Evolutionary conservation across 2,888 invertebrate species (phyloP), one percentile per base, ranked within the genome.

Genomic region (Fragum whitleyi): DNA sequence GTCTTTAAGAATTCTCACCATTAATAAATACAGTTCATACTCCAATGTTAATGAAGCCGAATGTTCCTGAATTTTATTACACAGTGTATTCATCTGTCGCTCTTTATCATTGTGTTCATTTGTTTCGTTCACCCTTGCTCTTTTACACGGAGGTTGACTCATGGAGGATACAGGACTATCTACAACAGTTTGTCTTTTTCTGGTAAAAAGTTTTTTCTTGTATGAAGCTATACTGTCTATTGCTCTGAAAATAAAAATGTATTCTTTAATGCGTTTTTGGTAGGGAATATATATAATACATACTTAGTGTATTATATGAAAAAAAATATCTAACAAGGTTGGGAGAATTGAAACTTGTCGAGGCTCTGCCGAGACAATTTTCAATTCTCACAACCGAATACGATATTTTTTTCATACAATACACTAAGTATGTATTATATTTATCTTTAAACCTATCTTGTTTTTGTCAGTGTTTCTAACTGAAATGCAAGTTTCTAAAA

Each of bases 11-110:
- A 79, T 74, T 39, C 75, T 79, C 14, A 81, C 80, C 53, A 87
- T 73, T 68, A 75, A 73, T 39, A 83, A 23, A 61, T 86, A 88
- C 32, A 84, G 55, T 16, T 79, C 72, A 19, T 72, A 62, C 42
- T 83, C 86, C n/a, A 83, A 32, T n/a, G 75, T 70, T 7, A 80
- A 42, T 36, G 69, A 39, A 21, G 65, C 57, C 9, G 51, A 36
- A 53, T 53, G 67, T 32, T 61, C 29, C 0, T 70, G 42, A 2
- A 77, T 47, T 36, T 68, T 47, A 9, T 36, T 28, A 16, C 53
- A 36, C 16, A 69, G 14, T 14, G 36, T n/a, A 51, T 11, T 26
- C 21, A 19, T 62, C 57, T 42, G 69, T 61, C 67, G 47, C 51
- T 61, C 26, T 7, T 5, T 61, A 19, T 28, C 19, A 32, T 19